These are phyloP conservation scores for Drosophila ironensis DNA, from an alignment of 1,140 invertebrate species.

Conservation along the genomic window DNA sequence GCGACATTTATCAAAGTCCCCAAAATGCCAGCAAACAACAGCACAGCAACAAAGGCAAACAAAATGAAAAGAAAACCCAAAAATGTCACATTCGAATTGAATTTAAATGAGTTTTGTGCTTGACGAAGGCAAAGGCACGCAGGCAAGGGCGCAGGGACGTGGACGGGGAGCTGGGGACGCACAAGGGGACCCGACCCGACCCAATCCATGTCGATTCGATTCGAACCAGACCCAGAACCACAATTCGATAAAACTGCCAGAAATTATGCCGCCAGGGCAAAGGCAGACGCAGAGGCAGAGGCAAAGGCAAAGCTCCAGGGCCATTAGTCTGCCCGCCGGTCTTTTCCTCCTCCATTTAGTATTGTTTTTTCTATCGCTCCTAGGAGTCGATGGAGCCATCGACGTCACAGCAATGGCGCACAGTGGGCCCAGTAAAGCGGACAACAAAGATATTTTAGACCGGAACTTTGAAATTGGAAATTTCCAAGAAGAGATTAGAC, in stretches of 20 bases:
- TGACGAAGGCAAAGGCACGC: neutral
- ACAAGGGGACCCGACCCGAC: neutral
- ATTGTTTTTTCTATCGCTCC: slow-evolving; percentile 1
- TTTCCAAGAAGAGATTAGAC: too few species aligned
- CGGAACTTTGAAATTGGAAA: too few species aligned
- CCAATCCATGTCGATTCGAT: slow-evolving; percentile 12
- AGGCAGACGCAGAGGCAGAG: too few species aligned
- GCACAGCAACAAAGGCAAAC: slow-evolving; percentile 14
- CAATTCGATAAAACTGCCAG: slow-evolving; percentile 54
- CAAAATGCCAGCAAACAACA: slow-evolving; percentile 40
- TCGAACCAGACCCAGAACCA: slow-evolving; percentile 10
- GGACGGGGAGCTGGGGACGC: too few species aligned
- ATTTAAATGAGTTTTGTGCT: slow-evolving; percentile 73
- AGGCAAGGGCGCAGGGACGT: neutral
- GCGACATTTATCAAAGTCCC: slow-evolving; percentile 67
- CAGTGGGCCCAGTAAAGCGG: slow-evolving; percentile 12
- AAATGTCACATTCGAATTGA: slow-evolving; percentile 76
- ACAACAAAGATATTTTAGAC: neutral
- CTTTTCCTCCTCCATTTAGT: slow-evolving; percentile 20
- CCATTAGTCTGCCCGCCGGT: slow-evolving; percentile 36
- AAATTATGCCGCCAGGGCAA: slow-evolving; percentile 51
- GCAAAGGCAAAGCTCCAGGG: slow-evolving; percentile 39
- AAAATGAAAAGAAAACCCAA: slow-evolving; percentile 51
- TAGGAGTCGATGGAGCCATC: neutral
- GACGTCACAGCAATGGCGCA: slow-evolving; percentile 12